Conservation (phyloP, 2,888 invertebrate species). For the Bugula neritina region DNA sequence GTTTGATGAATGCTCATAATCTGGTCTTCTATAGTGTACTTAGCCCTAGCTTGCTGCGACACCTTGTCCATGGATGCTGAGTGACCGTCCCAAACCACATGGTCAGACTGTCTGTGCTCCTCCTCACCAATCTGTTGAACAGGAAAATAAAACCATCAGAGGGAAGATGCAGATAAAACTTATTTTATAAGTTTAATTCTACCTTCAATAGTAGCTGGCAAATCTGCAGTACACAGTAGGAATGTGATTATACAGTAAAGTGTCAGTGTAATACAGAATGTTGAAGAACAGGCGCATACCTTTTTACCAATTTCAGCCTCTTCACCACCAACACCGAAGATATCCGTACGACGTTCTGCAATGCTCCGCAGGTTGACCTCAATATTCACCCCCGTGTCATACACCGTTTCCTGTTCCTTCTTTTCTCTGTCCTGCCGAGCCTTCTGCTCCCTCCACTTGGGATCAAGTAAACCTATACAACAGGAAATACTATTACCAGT, state of each 20-base stretch:
- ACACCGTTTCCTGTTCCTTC: conserved; percentile 80
- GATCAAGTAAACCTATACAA: conserved; percentile 73
- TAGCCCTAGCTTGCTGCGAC: conserved; percentile 84
- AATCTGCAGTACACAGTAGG: no score
- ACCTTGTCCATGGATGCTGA: conserved; percentile 94
- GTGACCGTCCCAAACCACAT: conserved; percentile 96
- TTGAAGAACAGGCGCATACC: no score
- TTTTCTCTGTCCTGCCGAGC: conserved; percentile 90
- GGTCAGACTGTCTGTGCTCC: conserved; percentile 67
- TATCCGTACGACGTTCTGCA: conserved; percentile 98
- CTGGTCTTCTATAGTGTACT: conserved; percentile 91
- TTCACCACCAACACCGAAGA: conserved; percentile 94
- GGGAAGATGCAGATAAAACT: no score
- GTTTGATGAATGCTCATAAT: conserved; percentile 95
- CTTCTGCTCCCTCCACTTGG: conserved; percentile 93
- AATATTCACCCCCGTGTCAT: conserved; percentile 67
- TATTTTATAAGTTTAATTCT: no score
- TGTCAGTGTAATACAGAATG: no score
- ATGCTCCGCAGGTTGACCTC: conserved; percentile 89
- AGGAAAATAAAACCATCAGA: no score
- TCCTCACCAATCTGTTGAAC: conserved; percentile 54
- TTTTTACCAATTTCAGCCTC: conserved; percentile 99
- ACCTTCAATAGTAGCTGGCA: no score
- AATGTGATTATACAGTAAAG: no score
- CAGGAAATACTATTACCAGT: no score